Evolutionary conservation across 2,797 vertebrate species (phyloP).

Genomic region (Pachyuromys duprasi): DNA sequence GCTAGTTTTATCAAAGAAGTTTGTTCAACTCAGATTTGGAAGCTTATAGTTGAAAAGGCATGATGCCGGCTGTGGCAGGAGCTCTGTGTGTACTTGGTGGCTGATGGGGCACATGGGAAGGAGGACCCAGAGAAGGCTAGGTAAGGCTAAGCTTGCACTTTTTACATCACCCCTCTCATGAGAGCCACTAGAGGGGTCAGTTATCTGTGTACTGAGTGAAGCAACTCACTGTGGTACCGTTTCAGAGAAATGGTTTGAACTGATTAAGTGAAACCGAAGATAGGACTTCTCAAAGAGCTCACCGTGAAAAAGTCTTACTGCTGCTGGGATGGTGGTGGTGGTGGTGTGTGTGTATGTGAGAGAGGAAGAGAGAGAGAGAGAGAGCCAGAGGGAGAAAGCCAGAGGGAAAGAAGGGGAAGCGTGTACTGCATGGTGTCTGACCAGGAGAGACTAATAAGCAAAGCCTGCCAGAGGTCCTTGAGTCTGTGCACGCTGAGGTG

Average conservation of each 20-base stretch:
- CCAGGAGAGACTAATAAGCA: neutral
- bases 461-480: neutral
- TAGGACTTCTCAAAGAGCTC: neutral
- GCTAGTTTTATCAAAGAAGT: neutral
- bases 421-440: neutral
- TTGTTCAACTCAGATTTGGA: neutral
- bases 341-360: neutral
- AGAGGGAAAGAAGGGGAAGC: neutral
- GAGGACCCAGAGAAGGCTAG: neutral
- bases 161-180: neutral
- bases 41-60: neutral
- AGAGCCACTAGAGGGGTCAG: neutral
- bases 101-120: neutral
- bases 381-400: too few relatives aligned
- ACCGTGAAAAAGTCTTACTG: neutral
- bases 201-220: neutral
- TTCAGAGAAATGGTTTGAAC: neutral
- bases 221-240: neutral
- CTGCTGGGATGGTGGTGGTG: neutral
- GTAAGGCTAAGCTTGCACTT: neutral
- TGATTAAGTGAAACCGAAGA: neutral
- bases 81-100: too few relatives aligned
- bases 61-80: neutral
- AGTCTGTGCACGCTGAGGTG: neutral
- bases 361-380: neutral